Evolutionary conservation across 1,140 invertebrate genomes (phyloP).

Genomic region (Scylla paramamosain): DNA sequence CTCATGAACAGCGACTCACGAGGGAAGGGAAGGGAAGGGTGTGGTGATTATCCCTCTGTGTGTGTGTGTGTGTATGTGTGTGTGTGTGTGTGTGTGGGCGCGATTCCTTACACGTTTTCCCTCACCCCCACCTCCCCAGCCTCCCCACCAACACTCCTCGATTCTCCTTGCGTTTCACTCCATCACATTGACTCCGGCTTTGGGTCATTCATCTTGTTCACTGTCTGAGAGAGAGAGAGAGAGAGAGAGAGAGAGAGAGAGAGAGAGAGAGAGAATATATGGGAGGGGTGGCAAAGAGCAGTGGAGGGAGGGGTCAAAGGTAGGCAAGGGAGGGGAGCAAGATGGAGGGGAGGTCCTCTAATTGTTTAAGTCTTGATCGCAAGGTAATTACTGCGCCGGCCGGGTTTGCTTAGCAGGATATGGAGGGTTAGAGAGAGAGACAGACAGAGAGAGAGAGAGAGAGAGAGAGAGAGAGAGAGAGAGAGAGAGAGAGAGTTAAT

Average conservation of each 20-base stretch:
- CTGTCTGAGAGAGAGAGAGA: neutral
- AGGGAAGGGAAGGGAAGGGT: neutral
- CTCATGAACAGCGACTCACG: neutral
- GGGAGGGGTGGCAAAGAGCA: too few species aligned
- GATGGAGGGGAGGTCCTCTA: neutral
- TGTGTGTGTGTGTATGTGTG: constrained; percentile 2
- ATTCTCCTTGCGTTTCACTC: too few species aligned
- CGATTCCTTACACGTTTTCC: neutral
- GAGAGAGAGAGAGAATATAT: too few species aligned
- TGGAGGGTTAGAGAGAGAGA: neutral
- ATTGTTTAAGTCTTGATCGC: neutral
- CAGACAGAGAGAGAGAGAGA: neutral
- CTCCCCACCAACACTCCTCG: too few species aligned
- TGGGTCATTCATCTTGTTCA: neutral
- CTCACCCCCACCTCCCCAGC: neutral
- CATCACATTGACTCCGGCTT: too few species aligned
- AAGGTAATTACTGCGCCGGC: neutral
- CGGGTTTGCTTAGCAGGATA: neutral
- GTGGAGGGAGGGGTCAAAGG: neutral
- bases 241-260: too few species aligned
- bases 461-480: constrained; percentile 18
- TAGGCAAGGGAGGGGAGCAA: neutral
- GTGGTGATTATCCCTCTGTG: neutral
- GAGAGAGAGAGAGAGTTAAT: neutral
- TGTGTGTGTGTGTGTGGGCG: neutral